Percentiles rank a stretch among this genome's conserved stretches.
phyloP scores from a whole-genome alignment of 2,888 invertebrate genomes.

The Chromoteleia sp. region DNA sequence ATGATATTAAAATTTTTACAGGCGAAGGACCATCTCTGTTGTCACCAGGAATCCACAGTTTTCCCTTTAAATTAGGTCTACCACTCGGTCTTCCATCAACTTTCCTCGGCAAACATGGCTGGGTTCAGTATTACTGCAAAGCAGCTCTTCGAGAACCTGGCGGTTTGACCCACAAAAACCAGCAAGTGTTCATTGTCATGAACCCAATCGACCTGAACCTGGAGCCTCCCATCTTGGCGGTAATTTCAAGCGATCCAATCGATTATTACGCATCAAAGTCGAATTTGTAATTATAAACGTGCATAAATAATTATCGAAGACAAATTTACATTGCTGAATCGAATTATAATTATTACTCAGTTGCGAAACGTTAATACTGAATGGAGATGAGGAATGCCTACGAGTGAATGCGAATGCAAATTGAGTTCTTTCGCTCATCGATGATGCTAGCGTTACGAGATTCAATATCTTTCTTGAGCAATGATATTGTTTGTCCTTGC shows the following conservation, averaged over 20 bases:
- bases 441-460: conserved; percentile 42
- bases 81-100: conserved; percentile 96
- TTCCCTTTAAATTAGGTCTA: conserved; percentile 96
- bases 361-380: conserved; percentile 38
- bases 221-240: conserved; percentile 94
- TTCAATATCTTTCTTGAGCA: conserved; percentile 47
- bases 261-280: too few relatives aligned
- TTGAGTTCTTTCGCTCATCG: conserved; percentile 32
- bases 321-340: background rate
- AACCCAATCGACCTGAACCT: conserved; percentile 96
- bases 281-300: background rate
- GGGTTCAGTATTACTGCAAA: conserved; percentile 98
- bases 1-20: too few relatives aligned
- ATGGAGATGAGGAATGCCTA: conserved; percentile 10
- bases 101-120: conserved; percentile 96
- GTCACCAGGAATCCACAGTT: conserved; percentile 97
- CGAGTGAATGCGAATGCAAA: conserved; percentile 44
- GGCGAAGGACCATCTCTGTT: conserved; percentile 93
- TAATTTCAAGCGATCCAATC: conserved; percentile 85
- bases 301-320: conserved; percentile 14
- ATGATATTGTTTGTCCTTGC: conserved; percentile 69
- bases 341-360: conserved; percentile 17
- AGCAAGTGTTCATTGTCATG: conserved; percentile 98
- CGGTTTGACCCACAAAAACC: conserved; percentile 96
- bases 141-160: conserved; percentile 94